Evolutionary conservation across 2,888 invertebrate genomes (phyloP).

Genomic region (Melieria crassipennis): DNA sequence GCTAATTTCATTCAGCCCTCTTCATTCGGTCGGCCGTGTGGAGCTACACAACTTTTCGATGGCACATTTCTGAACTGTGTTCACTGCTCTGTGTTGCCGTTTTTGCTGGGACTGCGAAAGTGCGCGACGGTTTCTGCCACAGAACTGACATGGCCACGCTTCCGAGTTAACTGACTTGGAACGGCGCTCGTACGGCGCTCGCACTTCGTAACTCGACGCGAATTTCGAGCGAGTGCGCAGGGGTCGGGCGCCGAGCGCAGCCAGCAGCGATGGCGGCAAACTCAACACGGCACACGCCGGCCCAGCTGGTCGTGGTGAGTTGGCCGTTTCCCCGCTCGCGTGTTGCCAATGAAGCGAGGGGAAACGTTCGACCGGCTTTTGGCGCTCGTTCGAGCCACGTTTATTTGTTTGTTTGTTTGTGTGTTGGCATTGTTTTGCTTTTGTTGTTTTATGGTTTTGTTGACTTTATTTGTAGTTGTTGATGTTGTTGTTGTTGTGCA

Average conservation of each 20-base stretch:
- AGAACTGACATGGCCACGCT: conserved; percentile 63
- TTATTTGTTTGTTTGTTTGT: background rate
- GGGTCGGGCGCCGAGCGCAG: background rate
- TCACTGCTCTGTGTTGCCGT: too few species aligned
- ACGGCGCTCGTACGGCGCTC: conserved; percentile 43
- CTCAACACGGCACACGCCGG: background rate
- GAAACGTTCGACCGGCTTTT: conserved; percentile 13
- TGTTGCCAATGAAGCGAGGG: background rate
- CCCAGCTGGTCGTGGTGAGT: too few species aligned
- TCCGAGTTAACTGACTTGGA: conserved; percentile 65
- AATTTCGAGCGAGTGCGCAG: conserved; percentile 6
- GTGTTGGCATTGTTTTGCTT: background rate
- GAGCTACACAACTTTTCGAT: too few species aligned
- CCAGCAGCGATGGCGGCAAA: background rate
- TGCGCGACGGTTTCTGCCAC: conserved; percentile 51
- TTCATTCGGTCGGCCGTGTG: background rate
- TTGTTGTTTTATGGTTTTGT: background rate
- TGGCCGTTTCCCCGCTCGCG: too few species aligned
- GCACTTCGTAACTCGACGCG: conserved; percentile 1
- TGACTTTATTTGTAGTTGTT: conserved; percentile 15
- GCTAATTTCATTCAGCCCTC: background rate
- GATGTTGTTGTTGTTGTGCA: conserved; percentile 26
- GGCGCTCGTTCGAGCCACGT: background rate
- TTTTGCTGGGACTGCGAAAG: conserved; percentile 18
- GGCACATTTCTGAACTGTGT: too few species aligned